These are phyloP conservation scores for Chrysemys picta DNA, from an alignment of 2,113 vertebrate species.

Conservation along the genomic window DNA sequence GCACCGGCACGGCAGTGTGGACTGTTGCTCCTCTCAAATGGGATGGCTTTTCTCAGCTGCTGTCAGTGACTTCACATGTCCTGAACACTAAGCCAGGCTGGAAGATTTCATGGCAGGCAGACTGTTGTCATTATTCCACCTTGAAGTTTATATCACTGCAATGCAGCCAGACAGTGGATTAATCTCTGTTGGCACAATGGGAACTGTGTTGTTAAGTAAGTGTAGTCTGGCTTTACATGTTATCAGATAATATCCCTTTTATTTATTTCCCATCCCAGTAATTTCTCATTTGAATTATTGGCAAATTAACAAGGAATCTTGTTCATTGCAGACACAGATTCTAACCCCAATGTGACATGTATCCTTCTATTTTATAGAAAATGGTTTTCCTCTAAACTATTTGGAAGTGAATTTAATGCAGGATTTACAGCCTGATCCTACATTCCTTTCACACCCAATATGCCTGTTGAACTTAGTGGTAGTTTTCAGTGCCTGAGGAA, in stretches of 20 bases:
- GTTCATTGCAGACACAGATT: not conserved
- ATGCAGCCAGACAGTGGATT: not conserved
- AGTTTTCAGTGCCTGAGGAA: not conserved
- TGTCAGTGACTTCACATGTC: not conserved
- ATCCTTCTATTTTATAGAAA: not conserved
- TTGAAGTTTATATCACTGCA: not conserved
- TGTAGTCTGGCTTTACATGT: not conserved
- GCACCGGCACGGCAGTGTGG: not conserved
- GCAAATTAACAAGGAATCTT: not conserved
- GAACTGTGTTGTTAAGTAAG: not conserved
- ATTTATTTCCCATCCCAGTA: not conserved
- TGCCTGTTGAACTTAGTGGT: not conserved
- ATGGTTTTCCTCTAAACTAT: not conserved
- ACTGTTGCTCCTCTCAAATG: not conserved
- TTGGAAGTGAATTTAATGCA: not conserved
- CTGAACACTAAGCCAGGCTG: not conserved
- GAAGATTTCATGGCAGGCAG: not conserved
- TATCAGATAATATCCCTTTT: not conserved
- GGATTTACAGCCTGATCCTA: not conserved
- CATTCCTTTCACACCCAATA: not conserved
- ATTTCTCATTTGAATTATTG: not conserved
- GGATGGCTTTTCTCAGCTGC: not conserved
- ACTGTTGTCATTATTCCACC: not conserved
- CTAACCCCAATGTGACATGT: not conserved
- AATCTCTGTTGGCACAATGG: accelerated